A percentile compares a stretch with the other conserved stretches of the same genome.
Conservation (phyloP, 2,797 vertebrate species). For the Rhinella marina region DNA sequence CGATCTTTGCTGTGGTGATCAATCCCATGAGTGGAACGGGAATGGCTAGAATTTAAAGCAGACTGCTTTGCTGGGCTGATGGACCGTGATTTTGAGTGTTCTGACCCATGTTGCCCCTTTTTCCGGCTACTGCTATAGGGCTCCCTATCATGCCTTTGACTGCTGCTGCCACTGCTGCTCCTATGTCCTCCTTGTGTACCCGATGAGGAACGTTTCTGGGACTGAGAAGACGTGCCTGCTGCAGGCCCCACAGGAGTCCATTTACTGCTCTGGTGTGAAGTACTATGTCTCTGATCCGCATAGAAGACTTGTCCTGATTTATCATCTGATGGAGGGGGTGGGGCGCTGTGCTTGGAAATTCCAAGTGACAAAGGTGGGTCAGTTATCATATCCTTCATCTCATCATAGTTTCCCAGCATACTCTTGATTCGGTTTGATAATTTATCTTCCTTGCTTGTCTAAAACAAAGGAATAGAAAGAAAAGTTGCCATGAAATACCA, state of each 20-base stretch:
- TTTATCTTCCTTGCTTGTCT: conserved; percentile 98
- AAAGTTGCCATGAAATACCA: background rate
- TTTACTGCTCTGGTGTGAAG: conserved; percentile 91
- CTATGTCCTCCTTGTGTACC: conserved; percentile 81
- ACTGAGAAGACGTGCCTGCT: conserved; percentile 85
- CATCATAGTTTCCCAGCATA: conserved; percentile 99
- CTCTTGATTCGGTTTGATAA: conserved; percentile 98
- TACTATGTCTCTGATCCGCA: conserved; percentile 82
- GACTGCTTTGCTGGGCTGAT: conserved; percentile 84
- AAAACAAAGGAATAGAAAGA: conserved; percentile 51
- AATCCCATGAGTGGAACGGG: conserved; percentile 81
- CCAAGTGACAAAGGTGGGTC: conserved; percentile 85
- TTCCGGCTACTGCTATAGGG: conserved; percentile 81
- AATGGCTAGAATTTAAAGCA: conserved; percentile 84
- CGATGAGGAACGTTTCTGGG: conserved; percentile 85
- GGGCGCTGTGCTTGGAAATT: conserved; percentile 82
- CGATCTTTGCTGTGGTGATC: conserved; percentile 95
- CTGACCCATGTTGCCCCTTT: conserved; percentile 92
- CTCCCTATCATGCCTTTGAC: conserved; percentile 90
- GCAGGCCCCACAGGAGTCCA: conserved; percentile 96
- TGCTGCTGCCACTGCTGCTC: conserved; percentile 71
- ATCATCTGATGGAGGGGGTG: conserved; percentile 87
- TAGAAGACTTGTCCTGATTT: conserved; percentile 86
- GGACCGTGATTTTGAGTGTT: conserved; percentile 91
- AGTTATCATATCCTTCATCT: conserved; percentile 97